Percentiles rank a stretch among this genome's conserved stretches.
These are phyloP conservation scores for Neotragus pygmaeus DNA, from an alignment of 2,113 vertebrate genomes.

Conservation along the genomic window DNA sequence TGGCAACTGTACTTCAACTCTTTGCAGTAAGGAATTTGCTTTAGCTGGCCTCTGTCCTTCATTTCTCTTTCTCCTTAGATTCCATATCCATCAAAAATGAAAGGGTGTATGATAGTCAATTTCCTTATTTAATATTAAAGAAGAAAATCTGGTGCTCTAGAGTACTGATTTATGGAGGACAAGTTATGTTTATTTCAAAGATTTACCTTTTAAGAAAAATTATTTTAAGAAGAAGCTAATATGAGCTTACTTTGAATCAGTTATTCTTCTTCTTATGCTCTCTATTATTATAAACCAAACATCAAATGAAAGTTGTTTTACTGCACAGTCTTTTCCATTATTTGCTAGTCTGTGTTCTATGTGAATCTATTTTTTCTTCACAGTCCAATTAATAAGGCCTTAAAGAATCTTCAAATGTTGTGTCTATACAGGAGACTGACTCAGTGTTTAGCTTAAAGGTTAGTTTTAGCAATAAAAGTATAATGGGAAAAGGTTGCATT, in stretches of 20 bases:
- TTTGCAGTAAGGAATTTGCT: background rate
- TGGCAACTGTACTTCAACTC: background rate
- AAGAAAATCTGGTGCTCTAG: background rate
- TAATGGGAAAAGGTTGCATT: conserved; percentile 74
- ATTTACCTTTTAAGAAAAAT: conserved; percentile 2
- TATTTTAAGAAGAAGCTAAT: background rate
- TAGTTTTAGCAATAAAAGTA: conserved; percentile 60
- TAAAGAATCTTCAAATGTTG: conserved; percentile 61
- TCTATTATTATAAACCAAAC: background rate
- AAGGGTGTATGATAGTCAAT: background rate
- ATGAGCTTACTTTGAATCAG: background rate
- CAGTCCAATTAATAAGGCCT: background rate
- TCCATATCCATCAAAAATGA: background rate
- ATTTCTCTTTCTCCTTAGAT: background rate
- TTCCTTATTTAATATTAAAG: background rate
- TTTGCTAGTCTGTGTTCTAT: background rate
- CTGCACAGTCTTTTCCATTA: background rate
- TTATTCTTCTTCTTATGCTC: background rate
- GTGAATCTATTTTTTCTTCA: background rate
- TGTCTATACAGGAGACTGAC: conserved; percentile 76
- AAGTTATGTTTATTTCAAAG: background rate
- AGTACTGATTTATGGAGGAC: background rate
- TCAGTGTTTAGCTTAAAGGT: conserved; percentile 56
- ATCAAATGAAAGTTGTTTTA: background rate
- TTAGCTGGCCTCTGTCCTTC: background rate